These are phyloP conservation scores for Holacanthus passer DNA, from an alignment of 2,113 vertebrate genomes.

Conservation along the genomic window DNA sequence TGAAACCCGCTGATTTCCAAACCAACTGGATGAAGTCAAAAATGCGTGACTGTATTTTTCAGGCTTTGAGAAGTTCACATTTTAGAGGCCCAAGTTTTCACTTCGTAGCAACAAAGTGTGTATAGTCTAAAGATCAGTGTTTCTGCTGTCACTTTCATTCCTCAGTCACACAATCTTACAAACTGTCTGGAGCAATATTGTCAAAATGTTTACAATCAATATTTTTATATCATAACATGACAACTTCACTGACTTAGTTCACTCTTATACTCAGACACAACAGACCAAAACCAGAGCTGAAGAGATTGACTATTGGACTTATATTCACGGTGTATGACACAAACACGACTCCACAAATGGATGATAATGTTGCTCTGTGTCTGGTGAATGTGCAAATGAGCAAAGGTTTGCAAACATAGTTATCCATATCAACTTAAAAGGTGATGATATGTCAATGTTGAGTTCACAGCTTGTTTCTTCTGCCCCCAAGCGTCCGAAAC, in stretches of 20 bases:
- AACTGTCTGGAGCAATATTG: neutral
- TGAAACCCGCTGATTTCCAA: too few species aligned
- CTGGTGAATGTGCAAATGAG: neutral
- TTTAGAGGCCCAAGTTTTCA: neutral
- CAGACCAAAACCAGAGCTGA: neutral
- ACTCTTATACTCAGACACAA: too few species aligned
- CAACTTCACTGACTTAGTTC: neutral
- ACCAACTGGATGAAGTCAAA: conserved; percentile 31
- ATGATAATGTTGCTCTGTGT: too few species aligned
- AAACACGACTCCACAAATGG: too few species aligned
- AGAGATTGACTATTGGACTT: neutral
- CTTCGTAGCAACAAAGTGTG: neutral
- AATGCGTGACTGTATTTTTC: neutral
- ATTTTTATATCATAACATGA: neutral
- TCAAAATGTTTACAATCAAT: neutral
- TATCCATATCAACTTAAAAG: neutral
- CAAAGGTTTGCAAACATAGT: neutral
- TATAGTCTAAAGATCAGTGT: neutral
- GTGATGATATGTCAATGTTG: too few species aligned
- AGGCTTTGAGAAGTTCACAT: neutral
- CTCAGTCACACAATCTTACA: neutral
- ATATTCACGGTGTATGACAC: too few species aligned
- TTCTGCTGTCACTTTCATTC: neutral
- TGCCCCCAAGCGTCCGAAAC: neutral
- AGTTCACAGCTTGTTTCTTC: neutral